Base-by-base conservation (phyloP, 2,797 vertebrate genomes). In the Melanotaenia trifasciata region DNA sequence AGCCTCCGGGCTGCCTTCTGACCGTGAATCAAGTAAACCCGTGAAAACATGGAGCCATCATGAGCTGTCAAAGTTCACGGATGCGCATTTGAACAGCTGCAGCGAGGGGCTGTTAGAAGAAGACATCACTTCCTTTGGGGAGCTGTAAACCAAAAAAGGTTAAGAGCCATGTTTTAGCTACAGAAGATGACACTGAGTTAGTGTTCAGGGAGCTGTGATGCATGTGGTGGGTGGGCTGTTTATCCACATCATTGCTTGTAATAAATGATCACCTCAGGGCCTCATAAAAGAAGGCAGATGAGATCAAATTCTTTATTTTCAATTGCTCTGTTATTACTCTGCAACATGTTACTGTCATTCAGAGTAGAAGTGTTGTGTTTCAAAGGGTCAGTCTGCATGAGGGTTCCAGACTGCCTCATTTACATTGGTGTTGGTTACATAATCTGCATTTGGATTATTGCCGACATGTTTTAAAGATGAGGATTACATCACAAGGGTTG, bases 401-500 rank as follows among this genome's bases (percentile, higher is more conserved):
- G 60, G 47, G 5, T 7, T 56, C 70, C 58, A 71, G 73, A 47
- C 70, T 14, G 68, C 60, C 54, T 83, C 67, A 58, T 84, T 70
- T 70, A 43, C 81, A 68, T 76, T 33, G 1, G 14, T 58, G 59
- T 58, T 43, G 72, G 56, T 85, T 75, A 28, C 64, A 60, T 68
- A 83, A 79, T 54, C 32, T 65, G 62, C 33, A 45, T 40, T 32
- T 33, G 40, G 62, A 66, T 90, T 78, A 75, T 83, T 86, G 84
- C 78, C 43, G 79, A 76, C 28, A 68, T 87, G 85, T 72, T 89
- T 85, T 54, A 88, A 86, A 86, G 84, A 87, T 86, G 76, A 76
- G 67, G 58, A 70, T 70, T 40, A 28, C 68, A 74, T 47, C 35
- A 73, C 54, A 20, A 0, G 33, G 43, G 38, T 16, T 24, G 58